phyloP scores from a whole-genome alignment of 2,113 vertebrate species.

The Melanerpes aurifrons region DNA sequence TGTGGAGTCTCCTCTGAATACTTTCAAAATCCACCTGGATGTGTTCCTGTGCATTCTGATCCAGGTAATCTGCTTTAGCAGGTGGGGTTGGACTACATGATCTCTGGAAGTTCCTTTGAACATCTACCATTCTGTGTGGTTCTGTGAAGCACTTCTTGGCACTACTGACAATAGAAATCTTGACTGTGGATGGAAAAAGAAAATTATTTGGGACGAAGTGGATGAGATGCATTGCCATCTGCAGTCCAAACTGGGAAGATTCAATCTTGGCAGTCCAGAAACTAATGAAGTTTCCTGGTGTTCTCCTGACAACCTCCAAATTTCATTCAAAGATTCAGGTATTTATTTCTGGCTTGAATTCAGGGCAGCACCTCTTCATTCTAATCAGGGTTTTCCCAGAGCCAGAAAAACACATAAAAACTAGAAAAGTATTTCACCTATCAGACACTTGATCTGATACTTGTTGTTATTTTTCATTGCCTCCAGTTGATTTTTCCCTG shows the following conservation, averaged over 20 bases:
- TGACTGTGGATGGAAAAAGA: background rate
- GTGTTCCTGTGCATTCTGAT: too few species aligned
- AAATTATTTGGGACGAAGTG: background rate
- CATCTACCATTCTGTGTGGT: background rate
- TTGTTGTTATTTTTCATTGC: background rate
- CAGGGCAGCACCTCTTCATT: background rate
- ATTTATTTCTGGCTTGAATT: background rate
- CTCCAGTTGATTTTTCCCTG: background rate
- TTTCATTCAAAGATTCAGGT: background rate
- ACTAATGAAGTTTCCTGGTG: background rate
- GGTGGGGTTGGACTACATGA: too few species aligned
- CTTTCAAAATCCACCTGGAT: too few species aligned
- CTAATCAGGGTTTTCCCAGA: background rate
- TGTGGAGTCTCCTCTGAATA: too few species aligned
- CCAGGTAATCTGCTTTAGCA: too few species aligned
- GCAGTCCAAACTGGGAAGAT: background rate
- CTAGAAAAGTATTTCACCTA: background rate
- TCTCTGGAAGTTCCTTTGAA: too few species aligned
- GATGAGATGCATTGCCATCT: background rate
- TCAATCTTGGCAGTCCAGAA: background rate
- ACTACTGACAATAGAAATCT: background rate
- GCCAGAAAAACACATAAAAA: background rate
- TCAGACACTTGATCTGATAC: background rate
- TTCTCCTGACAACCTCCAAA: background rate
- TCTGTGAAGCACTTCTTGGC: background rate